Evolutionary conservation across 2,888 invertebrate genomes (phyloP).

Genomic region (Xiphydria camelus): DNA sequence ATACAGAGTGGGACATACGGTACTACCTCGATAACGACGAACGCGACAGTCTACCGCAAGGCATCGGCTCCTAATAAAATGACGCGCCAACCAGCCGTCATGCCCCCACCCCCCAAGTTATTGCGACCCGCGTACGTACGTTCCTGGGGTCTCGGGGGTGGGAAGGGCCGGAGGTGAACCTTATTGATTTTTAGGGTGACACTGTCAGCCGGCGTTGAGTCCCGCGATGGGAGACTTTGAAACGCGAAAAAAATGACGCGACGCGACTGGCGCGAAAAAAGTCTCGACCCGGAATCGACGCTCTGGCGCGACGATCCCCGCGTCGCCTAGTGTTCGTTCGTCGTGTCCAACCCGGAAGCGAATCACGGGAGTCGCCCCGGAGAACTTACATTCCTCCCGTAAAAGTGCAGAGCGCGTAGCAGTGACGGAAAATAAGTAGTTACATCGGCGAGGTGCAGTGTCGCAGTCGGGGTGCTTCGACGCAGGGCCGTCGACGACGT

Average conservation of each 20-base stretch:
- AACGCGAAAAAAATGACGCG: slow-evolving; percentile 59
- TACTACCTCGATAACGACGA: too few relatives aligned
- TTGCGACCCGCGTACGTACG: too few relatives aligned
- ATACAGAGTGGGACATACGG: too few relatives aligned
- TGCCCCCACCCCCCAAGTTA: slow-evolving; percentile 34
- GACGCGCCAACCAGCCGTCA: slow-evolving; percentile 41
- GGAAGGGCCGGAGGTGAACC: slow-evolving; percentile 60
- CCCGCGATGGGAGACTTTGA: slow-evolving; percentile 60
- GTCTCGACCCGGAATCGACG: slow-evolving; percentile 16
- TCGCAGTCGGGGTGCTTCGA: slow-evolving; percentile 39
- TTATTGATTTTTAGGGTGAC: slow-evolving; percentile 72
- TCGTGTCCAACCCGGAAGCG: too few relatives aligned
- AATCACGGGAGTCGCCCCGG: neutral
- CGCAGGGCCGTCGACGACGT: slow-evolving; percentile 20
- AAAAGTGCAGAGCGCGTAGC: slow-evolving; percentile 22
- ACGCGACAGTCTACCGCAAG: too few relatives aligned
- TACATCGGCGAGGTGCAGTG: slow-evolving; percentile 41
- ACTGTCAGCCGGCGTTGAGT: slow-evolving; percentile 65
- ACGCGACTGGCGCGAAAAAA: slow-evolving; percentile 43
- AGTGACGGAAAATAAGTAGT: slow-evolving; percentile 40
- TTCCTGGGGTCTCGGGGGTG: slow-evolving; percentile 49
- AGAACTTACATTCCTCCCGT: slow-evolving; percentile 9
- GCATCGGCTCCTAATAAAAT: slow-evolving; percentile 45
- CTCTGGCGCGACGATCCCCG: slow-evolving; percentile 3
- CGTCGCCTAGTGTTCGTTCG: neutral